Base-by-base conservation (phyloP, 2,113 vertebrate species). In the Fregata magnificens region DNA sequence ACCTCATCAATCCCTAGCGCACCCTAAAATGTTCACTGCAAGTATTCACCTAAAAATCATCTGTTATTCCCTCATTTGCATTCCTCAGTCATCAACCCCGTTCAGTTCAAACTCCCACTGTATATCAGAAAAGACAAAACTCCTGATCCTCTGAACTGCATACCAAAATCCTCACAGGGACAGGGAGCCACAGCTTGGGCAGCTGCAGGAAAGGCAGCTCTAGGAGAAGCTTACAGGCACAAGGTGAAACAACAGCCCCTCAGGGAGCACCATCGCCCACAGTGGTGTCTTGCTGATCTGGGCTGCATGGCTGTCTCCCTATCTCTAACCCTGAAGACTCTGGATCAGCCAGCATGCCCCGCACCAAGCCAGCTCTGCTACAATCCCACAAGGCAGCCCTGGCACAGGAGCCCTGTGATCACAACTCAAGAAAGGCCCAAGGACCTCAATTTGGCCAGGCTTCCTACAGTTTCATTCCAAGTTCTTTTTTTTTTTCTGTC, bases 291-390 rank as follows among this genome's bases (percentile, higher is more conserved):
- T 47, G 45, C 25, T 26, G 42, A 25, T 7, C 31, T 9, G 14
- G 40, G 58, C 53, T 36, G 13, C 80, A 28, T 0, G 0, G 52
- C n/a, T 70, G 67, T 42, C 18, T 87, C 2, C 0, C 26, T 62
- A 5, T 13, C 31, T 73, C 32, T n/a, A 47, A 7, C 4, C 10
- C 16, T 0, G 0, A 90, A 42, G 73, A 19, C 36, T 71, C 21
- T 5, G 3, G 28, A 4, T 7, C 19, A 58, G 29, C 5, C 78
- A 67, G 62, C 32, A 49, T 2, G 5, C 13, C 31, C 50, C 4
- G 0, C 40, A 36, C 21, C 38, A 90, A 31, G 47, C 19, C 66
- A 38, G 29, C 1, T 69, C 76, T 76, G 80, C 32, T 63, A 67
- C 55, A 73, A 8, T 4, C 77, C 61, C n/a, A 81, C 4, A 2